phyloP scores from a whole-genome alignment of 2,113 vertebrate genomes.

The Procapra przewalskii region DNA sequence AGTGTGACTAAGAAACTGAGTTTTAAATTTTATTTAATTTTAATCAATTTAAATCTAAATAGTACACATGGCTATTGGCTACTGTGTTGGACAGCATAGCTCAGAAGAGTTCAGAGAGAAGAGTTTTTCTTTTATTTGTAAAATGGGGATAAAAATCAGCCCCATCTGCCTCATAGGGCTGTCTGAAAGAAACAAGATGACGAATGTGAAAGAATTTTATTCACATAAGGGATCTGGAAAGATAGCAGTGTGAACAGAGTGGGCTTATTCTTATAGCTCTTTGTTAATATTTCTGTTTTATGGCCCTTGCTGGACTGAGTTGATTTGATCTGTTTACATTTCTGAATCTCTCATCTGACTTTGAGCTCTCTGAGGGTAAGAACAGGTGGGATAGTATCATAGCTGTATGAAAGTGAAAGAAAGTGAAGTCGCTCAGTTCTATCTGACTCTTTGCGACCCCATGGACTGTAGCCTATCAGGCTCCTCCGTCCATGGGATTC shows the following conservation, averaged over 20 bases:
- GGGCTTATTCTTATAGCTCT: background rate
- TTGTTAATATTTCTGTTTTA: slow-evolving; percentile 39
- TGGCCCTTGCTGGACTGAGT: background rate
- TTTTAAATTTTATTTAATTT: slow-evolving; percentile 16
- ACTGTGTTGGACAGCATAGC: background rate
- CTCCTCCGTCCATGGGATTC: too few relatives aligned
- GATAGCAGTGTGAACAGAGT: background rate
- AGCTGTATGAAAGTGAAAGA: background rate
- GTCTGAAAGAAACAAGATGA: slow-evolving; percentile 1
- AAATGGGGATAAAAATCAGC: background rate
- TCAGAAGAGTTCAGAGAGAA: slow-evolving; percentile 17
- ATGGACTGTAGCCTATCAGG: too few relatives aligned
- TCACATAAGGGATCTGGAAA: background rate
- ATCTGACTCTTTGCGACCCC: too few relatives aligned
- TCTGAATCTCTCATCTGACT: background rate
- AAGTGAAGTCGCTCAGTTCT: too few relatives aligned
- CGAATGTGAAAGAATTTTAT: background rate
- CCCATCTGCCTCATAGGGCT: background rate
- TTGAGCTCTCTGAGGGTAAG: background rate
- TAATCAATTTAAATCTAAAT: slow-evolving; percentile 10
- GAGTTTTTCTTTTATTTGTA: background rate
- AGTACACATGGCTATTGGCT: background rate
- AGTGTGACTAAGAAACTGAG: background rate
- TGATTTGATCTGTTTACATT: slow-evolving; percentile 33
- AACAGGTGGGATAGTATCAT: background rate